These are phyloP conservation scores for Agonopterix alstromeriana DNA, from an alignment of 2,888 invertebrate species.

Conservation along the genomic window DNA sequence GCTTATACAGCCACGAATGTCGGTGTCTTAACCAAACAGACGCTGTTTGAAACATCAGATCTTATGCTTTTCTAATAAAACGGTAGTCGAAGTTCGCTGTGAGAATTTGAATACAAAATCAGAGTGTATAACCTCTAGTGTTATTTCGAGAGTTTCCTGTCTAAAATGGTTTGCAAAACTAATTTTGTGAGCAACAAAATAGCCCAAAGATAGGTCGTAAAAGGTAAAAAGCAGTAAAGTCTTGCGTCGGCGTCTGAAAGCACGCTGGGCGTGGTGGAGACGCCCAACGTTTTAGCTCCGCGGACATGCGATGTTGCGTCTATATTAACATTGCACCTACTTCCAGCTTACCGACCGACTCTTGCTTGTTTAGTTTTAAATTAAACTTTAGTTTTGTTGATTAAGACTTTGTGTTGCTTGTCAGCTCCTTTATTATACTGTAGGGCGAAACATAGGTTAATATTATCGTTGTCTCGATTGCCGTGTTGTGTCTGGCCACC, in stretches of 20 bases:
- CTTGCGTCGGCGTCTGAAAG: conserved; percentile 42
- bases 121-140: conserved; percentile 2
- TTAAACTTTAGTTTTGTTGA: too few relatives aligned
- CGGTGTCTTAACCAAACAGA: too few relatives aligned
- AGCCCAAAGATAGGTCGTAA: conserved; percentile 41
- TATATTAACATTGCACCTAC: conserved; percentile 55
- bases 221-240: conserved; percentile 48
- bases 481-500: too few relatives aligned
- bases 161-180: conserved; percentile 19
- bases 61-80: too few relatives aligned
- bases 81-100: too few relatives aligned
- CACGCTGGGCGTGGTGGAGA: conserved; percentile 51
- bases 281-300: conserved; percentile 64
- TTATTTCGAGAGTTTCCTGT: conserved; percentile 10
- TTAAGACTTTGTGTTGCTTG: too few relatives aligned
- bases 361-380: neutral
- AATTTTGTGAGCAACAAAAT: conserved; percentile 52
- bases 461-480: too few relatives aligned
- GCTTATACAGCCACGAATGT: too few relatives aligned
- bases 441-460: too few relatives aligned
- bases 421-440: too few relatives aligned
- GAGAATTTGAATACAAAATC: too few relatives aligned
- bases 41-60: too few relatives aligned
- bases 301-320: conserved; percentile 47
- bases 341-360: neutral